Conservation (phyloP, 2,888 invertebrate genomes). For the Synanthedon tipuliformis region DNA sequence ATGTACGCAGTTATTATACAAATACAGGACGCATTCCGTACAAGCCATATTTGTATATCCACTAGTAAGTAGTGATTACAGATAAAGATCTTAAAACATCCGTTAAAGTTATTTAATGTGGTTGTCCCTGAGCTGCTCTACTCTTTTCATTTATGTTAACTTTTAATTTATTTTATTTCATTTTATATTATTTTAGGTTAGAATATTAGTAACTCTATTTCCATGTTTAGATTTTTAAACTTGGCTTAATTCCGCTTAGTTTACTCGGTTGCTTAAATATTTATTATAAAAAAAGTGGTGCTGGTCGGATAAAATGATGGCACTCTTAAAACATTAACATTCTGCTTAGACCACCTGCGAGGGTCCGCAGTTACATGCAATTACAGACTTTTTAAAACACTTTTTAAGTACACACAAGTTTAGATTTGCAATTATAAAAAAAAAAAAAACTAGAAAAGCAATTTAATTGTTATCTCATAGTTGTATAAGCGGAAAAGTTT, state of each 20-base stretch:
- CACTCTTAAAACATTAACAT: constrained; percentile 38
- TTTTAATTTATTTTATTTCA: too few species aligned
- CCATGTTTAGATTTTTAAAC: too few species aligned
- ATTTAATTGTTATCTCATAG: too few species aligned
- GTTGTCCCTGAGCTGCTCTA: too few species aligned
- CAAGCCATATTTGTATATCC: not conserved
- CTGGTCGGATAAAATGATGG: constrained; percentile 37
- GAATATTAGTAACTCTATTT: too few species aligned
- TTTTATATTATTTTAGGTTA: too few species aligned
- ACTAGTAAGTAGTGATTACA: not conserved
- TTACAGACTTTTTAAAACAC: constrained; percentile 18
- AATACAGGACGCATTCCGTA: not conserved
- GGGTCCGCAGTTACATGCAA: constrained; percentile 33
- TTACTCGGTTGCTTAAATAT: constrained; percentile 23
- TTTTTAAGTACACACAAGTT: too few species aligned
- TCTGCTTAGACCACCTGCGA: constrained; percentile 48
- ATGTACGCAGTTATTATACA: not conserved
- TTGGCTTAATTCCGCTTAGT: constrained; percentile 1
- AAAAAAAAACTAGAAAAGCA: too few species aligned
- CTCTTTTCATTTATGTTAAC: too few species aligned
- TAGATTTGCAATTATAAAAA: too few species aligned
- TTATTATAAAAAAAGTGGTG: constrained; percentile 26
- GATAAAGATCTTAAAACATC: not conserved
- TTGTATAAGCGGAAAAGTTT: too few species aligned
- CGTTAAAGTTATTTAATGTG: not conserved